Conservation (phyloP, 2,113 vertebrate species). For the Gymnarchus niloticus region DNA sequence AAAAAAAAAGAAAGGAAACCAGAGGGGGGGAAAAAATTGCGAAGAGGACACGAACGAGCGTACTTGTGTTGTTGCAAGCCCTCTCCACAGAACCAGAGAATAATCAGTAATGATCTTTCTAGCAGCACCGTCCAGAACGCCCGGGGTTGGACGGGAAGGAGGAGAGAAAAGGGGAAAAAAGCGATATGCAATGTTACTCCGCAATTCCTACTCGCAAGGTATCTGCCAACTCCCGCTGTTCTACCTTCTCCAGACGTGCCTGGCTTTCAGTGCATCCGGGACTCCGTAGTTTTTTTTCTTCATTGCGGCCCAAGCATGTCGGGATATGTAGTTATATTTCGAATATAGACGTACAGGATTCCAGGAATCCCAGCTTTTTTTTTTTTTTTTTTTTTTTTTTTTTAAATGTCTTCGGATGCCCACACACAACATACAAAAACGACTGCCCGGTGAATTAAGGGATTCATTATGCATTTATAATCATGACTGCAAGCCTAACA, state of each 20-base stretch:
- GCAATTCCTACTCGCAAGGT: conserved; percentile 59
- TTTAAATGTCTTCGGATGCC: background rate
- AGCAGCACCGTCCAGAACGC: conserved; percentile 50
- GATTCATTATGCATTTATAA: background rate
- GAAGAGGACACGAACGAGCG: conserved; percentile 26
- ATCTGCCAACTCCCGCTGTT: conserved; percentile 39
- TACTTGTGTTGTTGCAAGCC: conserved; percentile 33
- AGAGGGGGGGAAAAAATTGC: conserved; percentile 17
- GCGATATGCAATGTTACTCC: conserved; percentile 52
- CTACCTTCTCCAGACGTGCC: conserved; percentile 57
- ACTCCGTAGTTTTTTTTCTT: conserved; percentile 53
- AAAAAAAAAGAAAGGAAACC: conserved; percentile 27
- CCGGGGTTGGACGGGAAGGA: conserved; percentile 51
- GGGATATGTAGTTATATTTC: conserved; percentile 59
- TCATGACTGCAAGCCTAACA: background rate
- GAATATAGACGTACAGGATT: background rate
- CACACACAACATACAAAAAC: background rate
- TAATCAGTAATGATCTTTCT: conserved; percentile 33
- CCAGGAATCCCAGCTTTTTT: background rate
- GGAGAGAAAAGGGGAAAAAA: conserved; percentile 46
- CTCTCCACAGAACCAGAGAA: conserved; percentile 36
- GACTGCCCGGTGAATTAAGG: background rate
- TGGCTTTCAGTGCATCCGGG: conserved; percentile 58
- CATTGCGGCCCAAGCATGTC: conserved; percentile 38
- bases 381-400: background rate